Base-by-base conservation (phyloP, 2,888 invertebrate species). In the Volucella zonaria region DNA sequence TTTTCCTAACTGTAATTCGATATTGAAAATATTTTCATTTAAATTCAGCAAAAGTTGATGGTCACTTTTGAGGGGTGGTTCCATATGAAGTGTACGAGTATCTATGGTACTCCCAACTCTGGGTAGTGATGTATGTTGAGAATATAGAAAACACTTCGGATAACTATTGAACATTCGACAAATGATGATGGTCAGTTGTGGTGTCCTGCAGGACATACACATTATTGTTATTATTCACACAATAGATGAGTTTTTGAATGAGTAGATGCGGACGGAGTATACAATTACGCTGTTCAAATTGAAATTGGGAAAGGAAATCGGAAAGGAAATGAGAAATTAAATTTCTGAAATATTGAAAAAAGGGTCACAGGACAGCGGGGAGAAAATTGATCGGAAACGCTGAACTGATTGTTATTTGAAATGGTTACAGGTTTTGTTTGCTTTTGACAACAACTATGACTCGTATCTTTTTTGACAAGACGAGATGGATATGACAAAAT, bases 11-110 rank as follows among this genome's bases (percentile, higher is more conserved):
- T 66, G 67, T 74, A 80, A 80, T 68, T 74, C 56, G 74, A 80
- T 80, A 80, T 79, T 71, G 78, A 79, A 79, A 79, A 79, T 79
- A 79, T 79, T 79, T 79, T 66, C 78, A 79, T 71, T 71, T 71
- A 49, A 64, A 79, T 68, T 62, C 73, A 52, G 67, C 6, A 52
- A 71, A 73, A 73, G 58, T 61, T 66, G 43, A 59, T 52, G 58
- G 51, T 12, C 40, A 23, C 9, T 1, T 42, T 6, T 14, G 10
- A 8, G 47, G 43, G 42, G 49, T 23, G 38, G 56, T 10, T 12
- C 11, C 0, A 8, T 11, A 11, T 14, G 18, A 23, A 23, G 12
- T 40, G 40, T 14, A n/a, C n/a, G n/a, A n/a, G n/a, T n/a, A 15
- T 14, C 14, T 42, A 38, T 49, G 62, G 1, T 31, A 31, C 6